Evolutionary conservation across 64 coral and sea anemone species (phyloP).

Genomic region (Hydrozoanthus tunicans): DNA sequence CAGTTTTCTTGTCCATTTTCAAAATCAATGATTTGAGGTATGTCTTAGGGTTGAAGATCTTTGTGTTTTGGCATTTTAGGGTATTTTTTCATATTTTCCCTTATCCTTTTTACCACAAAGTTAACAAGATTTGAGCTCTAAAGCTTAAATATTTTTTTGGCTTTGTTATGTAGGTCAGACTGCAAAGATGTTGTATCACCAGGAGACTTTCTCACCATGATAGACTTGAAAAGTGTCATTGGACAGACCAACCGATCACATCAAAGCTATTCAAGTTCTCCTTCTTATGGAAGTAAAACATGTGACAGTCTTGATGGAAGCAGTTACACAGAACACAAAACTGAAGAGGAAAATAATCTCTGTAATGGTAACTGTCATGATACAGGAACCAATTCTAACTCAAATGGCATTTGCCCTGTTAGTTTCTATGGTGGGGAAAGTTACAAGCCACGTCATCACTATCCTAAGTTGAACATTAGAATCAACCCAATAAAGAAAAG

Average conservation of each 20-base stretch:
- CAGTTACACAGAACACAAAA: background rate
- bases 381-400: constrained; percentile 6
- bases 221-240: background rate
- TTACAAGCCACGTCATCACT: constrained; percentile 17
- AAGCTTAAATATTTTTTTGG: too few species aligned
- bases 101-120: too few species aligned
- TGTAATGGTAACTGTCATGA: background rate
- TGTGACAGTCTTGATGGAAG: background rate
- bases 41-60: too few species aligned
- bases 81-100: too few species aligned
- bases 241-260: background rate
- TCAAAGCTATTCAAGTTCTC: background rate
- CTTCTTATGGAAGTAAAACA: background rate
- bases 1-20: too few species aligned
- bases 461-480: constrained; percentile 3
- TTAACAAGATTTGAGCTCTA: too few species aligned
- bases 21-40: too few species aligned
- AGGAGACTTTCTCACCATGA: constrained; percentile 6
- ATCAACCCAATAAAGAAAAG: constrained; percentile 19
- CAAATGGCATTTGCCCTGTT: constrained; percentile 63
- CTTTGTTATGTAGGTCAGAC: background rate
- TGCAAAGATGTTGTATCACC: background rate
- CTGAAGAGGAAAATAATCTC: background rate
- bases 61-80: too few species aligned
- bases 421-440: constrained; percentile 75